Evolutionary conservation across 2,797 vertebrate species (phyloP).

Genomic region (Urocyon cinereoargenteus): DNA sequence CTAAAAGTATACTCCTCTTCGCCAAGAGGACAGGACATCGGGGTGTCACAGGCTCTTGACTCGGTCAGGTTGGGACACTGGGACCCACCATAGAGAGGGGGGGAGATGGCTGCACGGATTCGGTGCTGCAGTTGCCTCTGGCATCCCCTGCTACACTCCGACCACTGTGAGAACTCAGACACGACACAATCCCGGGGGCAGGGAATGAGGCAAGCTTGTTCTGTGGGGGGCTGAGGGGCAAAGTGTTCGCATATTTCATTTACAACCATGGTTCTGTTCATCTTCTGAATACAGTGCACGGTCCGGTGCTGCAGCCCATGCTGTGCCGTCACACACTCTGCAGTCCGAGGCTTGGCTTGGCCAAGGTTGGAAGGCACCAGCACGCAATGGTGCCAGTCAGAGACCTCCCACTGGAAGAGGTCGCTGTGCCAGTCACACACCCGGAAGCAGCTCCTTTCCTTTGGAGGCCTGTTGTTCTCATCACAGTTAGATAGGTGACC

Average conservation of each 20-base stretch:
- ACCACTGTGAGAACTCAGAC: slow-evolving; percentile 95
- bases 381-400: slow-evolving; percentile 93
- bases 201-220: slow-evolving; percentile 97
- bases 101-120: slow-evolving; percentile 91
- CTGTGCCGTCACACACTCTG: slow-evolving; percentile 94
- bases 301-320: slow-evolving; percentile 94
- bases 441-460: slow-evolving; percentile 94
- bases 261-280: slow-evolving; percentile 91
- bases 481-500: slow-evolving; percentile 94
- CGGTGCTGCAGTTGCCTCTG: slow-evolving; percentile 91
- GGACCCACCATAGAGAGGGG: slow-evolving; percentile 94
- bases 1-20: slow-evolving; percentile 93
- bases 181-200: slow-evolving; percentile 97
- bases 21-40: slow-evolving; percentile 88
- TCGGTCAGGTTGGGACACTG: slow-evolving; percentile 95
- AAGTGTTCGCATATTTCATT: slow-evolving; percentile 95
- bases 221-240: slow-evolving; percentile 89
- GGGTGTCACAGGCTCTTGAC: slow-evolving; percentile 89
- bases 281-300: slow-evolving; percentile 92
- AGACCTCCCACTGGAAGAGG: slow-evolving; percentile 96
- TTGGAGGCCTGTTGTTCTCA: slow-evolving; percentile 91
- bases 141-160: slow-evolving; percentile 91
- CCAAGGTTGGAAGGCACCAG: slow-evolving; percentile 86
- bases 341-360: slow-evolving; percentile 85
- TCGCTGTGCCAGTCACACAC: slow-evolving; percentile 97